Evolutionary conservation across 1,140 invertebrate species (phyloP).

Genomic region (Nebria ingens): DNA sequence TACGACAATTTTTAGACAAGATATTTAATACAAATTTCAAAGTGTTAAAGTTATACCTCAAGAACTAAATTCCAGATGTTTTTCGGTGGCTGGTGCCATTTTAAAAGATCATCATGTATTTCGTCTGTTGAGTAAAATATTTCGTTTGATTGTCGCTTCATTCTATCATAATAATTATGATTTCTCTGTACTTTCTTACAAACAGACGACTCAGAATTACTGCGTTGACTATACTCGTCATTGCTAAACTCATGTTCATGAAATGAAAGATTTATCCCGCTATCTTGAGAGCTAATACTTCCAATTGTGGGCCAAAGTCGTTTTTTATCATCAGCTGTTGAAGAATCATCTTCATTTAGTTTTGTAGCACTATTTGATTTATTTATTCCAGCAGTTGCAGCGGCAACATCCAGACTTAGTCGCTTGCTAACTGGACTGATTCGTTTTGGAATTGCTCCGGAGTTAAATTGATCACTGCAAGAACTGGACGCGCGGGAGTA

Average conservation of each 20-base stretch:
- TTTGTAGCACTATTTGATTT: conserved; percentile 20
- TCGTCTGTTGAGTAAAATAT: conserved; percentile 37
- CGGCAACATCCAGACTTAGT: background rate
- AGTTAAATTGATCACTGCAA: conserved; percentile 16
- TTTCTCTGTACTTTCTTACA: background rate
- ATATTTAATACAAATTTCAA: background rate
- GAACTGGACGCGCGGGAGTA: conserved; percentile 26
- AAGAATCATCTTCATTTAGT: conserved; percentile 21
- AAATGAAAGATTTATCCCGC: conserved; percentile 63
- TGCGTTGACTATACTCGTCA: conserved; percentile 22
- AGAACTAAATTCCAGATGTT: conserved; percentile 70
- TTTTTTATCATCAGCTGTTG: conserved; percentile 13
- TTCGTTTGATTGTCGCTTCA: background rate
- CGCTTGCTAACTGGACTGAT: background rate
- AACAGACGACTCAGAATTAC: conserved; percentile 24
- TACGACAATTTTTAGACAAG: too few species aligned
- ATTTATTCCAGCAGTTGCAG: conserved; percentile 20
- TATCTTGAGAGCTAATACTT: conserved; percentile 59
- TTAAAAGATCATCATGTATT: conserved; percentile 10
- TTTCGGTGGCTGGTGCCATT: conserved; percentile 71
- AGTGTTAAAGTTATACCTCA: conserved; percentile 44
- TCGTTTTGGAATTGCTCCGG: conserved; percentile 4
- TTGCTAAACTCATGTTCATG: conserved; percentile 48
- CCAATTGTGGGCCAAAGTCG: conserved; percentile 24
- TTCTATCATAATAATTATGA: background rate